Percentiles rank a stretch among this genome's conserved stretches.
These are phyloP conservation scores for Molanna angustata DNA, from an alignment of 2,888 invertebrate genomes.

Conservation along the genomic window DNA sequence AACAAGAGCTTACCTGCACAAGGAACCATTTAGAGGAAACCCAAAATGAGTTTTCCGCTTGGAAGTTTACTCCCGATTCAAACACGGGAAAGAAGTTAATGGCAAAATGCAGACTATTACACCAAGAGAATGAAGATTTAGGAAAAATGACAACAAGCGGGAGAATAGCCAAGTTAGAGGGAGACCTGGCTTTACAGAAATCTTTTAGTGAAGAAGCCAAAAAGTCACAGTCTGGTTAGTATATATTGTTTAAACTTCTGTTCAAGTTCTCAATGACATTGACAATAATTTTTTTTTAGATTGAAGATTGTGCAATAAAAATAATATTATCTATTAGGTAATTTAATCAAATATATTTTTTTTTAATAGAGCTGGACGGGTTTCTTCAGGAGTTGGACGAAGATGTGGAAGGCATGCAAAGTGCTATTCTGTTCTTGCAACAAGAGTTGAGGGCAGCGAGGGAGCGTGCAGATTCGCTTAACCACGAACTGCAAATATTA, in stretches of 20 bases:
- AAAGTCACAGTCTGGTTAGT: conserved; percentile 86
- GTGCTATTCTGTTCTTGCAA: conserved; percentile 91
- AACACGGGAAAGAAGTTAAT: conserved; percentile 97
- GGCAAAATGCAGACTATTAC: conserved; percentile 92
- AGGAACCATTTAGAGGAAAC: conserved; percentile 93
- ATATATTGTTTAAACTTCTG: too few relatives aligned
- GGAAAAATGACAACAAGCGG: conserved; percentile 95
- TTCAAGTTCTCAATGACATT: too few relatives aligned
- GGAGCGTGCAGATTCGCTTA: conserved; percentile 62
- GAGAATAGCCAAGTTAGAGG: conserved; percentile 90
- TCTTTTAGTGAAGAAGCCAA: conserved; percentile 96
- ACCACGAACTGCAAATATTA: conserved; percentile 53
- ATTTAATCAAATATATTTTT: background rate
- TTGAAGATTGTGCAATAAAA: background rate
- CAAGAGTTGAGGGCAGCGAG: conserved; percentile 86
- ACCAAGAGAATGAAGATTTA: conserved; percentile 96
- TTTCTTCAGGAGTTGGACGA: conserved; percentile 94
- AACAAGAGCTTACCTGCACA: conserved; percentile 84
- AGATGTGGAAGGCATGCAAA: conserved; percentile 98
- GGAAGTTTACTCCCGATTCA: conserved; percentile 99
- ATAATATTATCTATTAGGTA: background rate
- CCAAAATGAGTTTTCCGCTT: conserved; percentile 95
- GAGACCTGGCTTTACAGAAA: conserved; percentile 91
- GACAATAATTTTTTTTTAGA: background rate
- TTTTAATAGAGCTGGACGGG: conserved; percentile 79